Base-by-base conservation (phyloP, 2,113 vertebrate genomes). In the Microtus ochrogaster region DNA sequence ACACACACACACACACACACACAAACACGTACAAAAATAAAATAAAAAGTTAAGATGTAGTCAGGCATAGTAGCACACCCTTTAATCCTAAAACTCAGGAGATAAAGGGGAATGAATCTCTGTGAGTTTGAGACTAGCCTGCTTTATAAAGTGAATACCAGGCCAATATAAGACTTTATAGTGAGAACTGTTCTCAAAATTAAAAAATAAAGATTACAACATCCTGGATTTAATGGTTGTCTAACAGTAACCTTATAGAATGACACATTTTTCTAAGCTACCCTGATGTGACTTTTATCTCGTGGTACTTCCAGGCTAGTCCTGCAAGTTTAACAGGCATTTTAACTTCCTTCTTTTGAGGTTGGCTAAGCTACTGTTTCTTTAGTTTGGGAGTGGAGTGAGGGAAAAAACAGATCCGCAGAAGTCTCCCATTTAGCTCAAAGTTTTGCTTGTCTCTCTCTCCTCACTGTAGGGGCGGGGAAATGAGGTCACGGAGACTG, bases 201-300 rank as follows among this genome's bases (percentile, higher is more conserved):
- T 7, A n/a, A 55, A 55, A 55, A n/a, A 24, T 3, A 30, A 82
- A 5, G 4, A 77, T n/a, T 74, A 9, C 76, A 47, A 55, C 47
- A 78, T 33, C 11, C 79, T 79, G 65, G 16, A 72, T 84, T 91
- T 88, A 84, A 78, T 63, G 70, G 73, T 47, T 93, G 47, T 39
- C 55, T 74, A 33, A 72, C 61, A 52, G 74, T 63, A 89, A 85
- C 65, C 73, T 72, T 33, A 61, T 41, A 87, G 44, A 52, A 58
- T 85, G 30, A 55, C 52, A 61, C 44, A 85, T 91, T 95, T 94
- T 89, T 36, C 61, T 83, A 76, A 95, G 82, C 21, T 79, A 3
- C 30, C 55, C 24, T 73, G 70, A 39, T 28, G 14, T 68, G 72
- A 10, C 63, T 39, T 33, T 76, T 90, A 74, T 63, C 77, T 36